These are phyloP conservation scores for Drosophila leonis DNA, from an alignment of 2,888 invertebrate genomes.

Conservation along the genomic window DNA sequence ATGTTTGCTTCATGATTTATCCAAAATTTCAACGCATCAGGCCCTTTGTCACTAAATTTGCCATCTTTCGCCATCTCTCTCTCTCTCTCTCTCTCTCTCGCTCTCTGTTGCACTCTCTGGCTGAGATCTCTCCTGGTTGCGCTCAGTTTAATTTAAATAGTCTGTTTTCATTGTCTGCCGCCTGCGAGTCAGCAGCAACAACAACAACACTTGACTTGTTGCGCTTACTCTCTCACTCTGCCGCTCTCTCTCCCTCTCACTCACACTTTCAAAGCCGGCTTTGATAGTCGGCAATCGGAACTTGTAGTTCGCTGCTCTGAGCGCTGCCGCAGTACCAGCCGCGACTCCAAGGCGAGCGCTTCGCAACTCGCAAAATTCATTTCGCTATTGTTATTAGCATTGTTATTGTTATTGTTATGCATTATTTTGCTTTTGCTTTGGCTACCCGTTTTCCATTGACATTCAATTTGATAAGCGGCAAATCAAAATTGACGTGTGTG, in stretches of 20 bases:
- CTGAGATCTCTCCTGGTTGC: conserved; percentile 49
- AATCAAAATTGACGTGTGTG: conserved; percentile 56
- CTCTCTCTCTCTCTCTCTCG: not conserved
- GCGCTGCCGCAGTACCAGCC: conserved; percentile 57
- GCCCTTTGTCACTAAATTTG: conserved; percentile 16
- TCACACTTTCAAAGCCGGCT: conserved; percentile 35
- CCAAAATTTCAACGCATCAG: conserved; percentile 30
- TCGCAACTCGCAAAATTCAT: conserved; percentile 35
- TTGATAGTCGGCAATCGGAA: conserved; percentile 39
- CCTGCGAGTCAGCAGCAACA: conserved; percentile 29
- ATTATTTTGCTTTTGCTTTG: conserved; percentile 32
- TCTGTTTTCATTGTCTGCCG: conserved; percentile 33
- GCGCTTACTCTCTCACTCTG: not conserved
- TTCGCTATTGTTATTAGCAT: conserved; percentile 15
- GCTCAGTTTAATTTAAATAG: conserved; percentile 64
- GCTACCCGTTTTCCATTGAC: conserved; percentile 60
- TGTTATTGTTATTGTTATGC: conserved; percentile 56
- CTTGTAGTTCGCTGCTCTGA: conserved; percentile 45
- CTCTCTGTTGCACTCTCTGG: conserved; percentile 5
- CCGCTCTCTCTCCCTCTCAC: not conserved
- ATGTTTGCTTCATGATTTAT: conserved; percentile 24
- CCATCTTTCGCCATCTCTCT: not conserved
- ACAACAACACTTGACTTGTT: conserved; percentile 11
- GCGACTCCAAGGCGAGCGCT: conserved; percentile 58
- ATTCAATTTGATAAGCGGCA: conserved; percentile 74